Base-by-base conservation (phyloP, 2,888 invertebrate species). In the Orthonychiurus folsomi region DNA sequence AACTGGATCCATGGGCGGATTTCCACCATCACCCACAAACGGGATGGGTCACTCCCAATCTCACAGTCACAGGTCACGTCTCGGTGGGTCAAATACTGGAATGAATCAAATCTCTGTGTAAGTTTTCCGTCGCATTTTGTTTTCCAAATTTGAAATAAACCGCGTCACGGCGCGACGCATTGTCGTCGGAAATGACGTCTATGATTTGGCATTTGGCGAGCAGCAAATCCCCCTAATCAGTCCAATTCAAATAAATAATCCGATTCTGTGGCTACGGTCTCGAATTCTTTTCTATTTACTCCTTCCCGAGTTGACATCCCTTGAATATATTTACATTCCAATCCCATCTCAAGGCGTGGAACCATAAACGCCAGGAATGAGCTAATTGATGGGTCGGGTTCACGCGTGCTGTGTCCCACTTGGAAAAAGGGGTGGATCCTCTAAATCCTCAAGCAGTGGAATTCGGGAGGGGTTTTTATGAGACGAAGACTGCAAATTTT, bases 381-480 rank as follows among this genome's bases (percentile, higher is more conserved):
- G 37, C 37, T 37, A 37, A 37, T 37, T 37, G 37, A 37, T 37
- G 37, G 37, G n/a, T n/a, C n/a, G n/a, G n/a, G n/a, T n/a, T n/a
- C n/a, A n/a, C n/a, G n/a, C n/a, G n/a, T n/a, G n/a, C n/a, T n/a
- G n/a, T n/a, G n/a, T n/a, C n/a, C n/a, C n/a, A n/a, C n/a, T n/a
- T n/a, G n/a, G n/a, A n/a, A n/a, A n/a, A n/a, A n/a, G n/a, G n/a
- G n/a, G n/a, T n/a, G n/a, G n/a, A n/a, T n/a, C n/a, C n/a, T n/a
- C n/a, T n/a, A n/a, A n/a, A n/a, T n/a, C n/a, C n/a, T n/a, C n/a
- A n/a, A n/a, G n/a, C n/a, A n/a, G n/a, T n/a, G n/a, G n/a, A n/a
- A n/a, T n/a, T n/a, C n/a, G n/a, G n/a, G n/a, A n/a, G n/a, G n/a
- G n/a, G n/a, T n/a, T n/a, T n/a, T n/a, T n/a, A n/a, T n/a, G n/a